phyloP scores from a whole-genome alignment of 2,113 vertebrate species.

The Nettapus auritus region DNA sequence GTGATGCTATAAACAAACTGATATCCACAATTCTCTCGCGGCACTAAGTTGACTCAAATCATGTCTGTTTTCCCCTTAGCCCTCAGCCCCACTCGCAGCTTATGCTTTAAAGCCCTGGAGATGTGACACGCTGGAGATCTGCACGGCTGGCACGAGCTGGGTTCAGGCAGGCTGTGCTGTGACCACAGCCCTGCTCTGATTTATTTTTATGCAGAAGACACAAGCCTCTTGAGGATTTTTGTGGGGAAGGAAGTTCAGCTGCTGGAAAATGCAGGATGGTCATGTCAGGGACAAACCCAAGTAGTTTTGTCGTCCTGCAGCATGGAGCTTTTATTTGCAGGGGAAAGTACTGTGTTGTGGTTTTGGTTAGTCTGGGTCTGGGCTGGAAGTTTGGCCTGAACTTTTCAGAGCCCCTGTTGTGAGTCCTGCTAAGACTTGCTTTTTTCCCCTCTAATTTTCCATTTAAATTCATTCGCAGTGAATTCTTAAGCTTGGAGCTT shows the following conservation, averaged over 20 bases:
- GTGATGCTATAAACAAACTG: neutral
- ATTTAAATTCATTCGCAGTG: neutral
- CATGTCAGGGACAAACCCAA: neutral
- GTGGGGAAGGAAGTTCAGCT: neutral
- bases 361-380: neutral
- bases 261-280: neutral
- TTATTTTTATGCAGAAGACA: neutral
- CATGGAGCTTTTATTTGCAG: neutral
- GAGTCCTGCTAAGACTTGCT: neutral
- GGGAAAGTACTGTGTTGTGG: neutral
- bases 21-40: neutral
- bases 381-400: neutral
- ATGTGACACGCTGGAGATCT: neutral
- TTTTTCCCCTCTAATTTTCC: neutral
- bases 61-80: neutral
- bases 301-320: neutral
- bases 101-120: neutral
- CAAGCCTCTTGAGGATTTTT: neutral
- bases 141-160: neutral
- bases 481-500: neutral
- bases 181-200: neutral
- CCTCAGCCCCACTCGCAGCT: accelerated
- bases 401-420: neutral
- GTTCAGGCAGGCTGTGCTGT: neutral
- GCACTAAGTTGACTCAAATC: neutral